Evolutionary conservation across 1,140 invertebrate genomes (phyloP).

Genomic region (Aphelenchoides avenae): DNA sequence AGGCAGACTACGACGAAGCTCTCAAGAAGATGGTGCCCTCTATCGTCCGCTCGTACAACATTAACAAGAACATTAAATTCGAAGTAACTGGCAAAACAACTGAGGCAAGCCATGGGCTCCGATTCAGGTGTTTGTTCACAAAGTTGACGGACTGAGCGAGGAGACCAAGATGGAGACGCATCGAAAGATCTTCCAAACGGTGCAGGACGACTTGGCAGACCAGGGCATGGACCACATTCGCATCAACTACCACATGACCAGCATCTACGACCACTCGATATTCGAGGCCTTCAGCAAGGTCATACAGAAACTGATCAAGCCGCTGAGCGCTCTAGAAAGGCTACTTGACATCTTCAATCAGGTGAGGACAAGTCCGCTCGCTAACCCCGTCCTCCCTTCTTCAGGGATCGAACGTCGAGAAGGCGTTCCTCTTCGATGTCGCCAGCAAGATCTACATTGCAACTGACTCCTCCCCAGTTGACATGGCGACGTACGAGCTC

Average conservation of each 20-base stretch:
- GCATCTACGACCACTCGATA: slow-evolving; percentile 99
- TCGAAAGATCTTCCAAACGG: slow-evolving; percentile 91
- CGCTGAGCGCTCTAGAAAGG: slow-evolving; percentile 92
- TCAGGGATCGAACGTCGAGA: slow-evolving; percentile 94
- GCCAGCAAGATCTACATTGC: slow-evolving; percentile 99
- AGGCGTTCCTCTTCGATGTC: slow-evolving; percentile 96
- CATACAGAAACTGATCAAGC: slow-evolving; percentile 96
- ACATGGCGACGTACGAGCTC: slow-evolving; percentile 95
- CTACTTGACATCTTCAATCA: slow-evolving; percentile 97
- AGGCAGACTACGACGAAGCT: slow-evolving; percentile 73
- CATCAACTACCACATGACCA: slow-evolving; percentile 84
- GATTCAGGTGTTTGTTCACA: slow-evolving; percentile 53
- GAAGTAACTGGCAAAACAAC: too few species aligned
- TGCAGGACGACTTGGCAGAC: slow-evolving; percentile 87
- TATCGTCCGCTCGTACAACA: slow-evolving; percentile 87
- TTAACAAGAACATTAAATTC: slow-evolving; percentile 93
- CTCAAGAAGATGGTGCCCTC: slow-evolving; percentile 83
- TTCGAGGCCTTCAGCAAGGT: slow-evolving; percentile 99
- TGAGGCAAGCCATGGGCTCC: slow-evolving; percentile 1
- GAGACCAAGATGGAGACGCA: slow-evolving; percentile 66
- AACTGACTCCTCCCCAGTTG: slow-evolving; percentile 96
- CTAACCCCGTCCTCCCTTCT: too few species aligned
- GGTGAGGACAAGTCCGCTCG: slow-evolving; percentile 68
- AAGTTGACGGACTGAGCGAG: slow-evolving; percentile 57
- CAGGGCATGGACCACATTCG: slow-evolving; percentile 67